These are phyloP conservation scores for Brenthis hecate DNA, from an alignment of 2,888 invertebrate species.

Conservation along the genomic window DNA sequence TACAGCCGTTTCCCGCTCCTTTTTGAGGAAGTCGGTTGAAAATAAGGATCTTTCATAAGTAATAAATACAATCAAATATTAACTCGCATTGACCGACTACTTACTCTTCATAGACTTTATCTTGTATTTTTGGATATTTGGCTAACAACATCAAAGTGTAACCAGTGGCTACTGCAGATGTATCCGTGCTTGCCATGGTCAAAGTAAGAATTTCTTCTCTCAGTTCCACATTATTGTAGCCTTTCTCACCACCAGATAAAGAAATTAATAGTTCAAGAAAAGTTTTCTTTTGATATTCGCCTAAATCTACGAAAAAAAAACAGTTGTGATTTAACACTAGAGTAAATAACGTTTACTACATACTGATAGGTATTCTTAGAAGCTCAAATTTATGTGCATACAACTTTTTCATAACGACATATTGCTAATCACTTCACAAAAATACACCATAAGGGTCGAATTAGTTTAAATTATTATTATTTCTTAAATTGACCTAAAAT, in stretches of 20 bases:
- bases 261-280: slow-evolving; percentile 81
- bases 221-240: slow-evolving; percentile 78
- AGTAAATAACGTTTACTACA: no score
- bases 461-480: no score
- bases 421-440: no score
- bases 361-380: no score
- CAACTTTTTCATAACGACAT: no score
- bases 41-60: not conserved
- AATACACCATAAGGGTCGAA: no score
- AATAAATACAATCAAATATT: not conserved
- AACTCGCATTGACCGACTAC: slow-evolving; percentile 40
- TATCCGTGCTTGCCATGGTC: slow-evolving; percentile 81
- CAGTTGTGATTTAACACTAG: no score
- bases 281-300: slow-evolving; percentile 64
- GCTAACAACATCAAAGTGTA: slow-evolving; percentile 70
- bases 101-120: slow-evolving; percentile 72
- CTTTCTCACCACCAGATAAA: slow-evolving; percentile 71
- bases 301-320: slow-evolving; percentile 51
- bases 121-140: slow-evolving; percentile 73
- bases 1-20: no score
- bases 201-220: slow-evolving; percentile 83
- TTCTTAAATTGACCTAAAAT: no score
- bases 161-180: slow-evolving; percentile 70
- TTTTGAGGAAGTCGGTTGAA: no score
- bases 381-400: no score